Evolutionary conservation across 37 sponge, comb jelly and placozoan species (phyloP).

Genomic region (Geodia barretti): DNA sequence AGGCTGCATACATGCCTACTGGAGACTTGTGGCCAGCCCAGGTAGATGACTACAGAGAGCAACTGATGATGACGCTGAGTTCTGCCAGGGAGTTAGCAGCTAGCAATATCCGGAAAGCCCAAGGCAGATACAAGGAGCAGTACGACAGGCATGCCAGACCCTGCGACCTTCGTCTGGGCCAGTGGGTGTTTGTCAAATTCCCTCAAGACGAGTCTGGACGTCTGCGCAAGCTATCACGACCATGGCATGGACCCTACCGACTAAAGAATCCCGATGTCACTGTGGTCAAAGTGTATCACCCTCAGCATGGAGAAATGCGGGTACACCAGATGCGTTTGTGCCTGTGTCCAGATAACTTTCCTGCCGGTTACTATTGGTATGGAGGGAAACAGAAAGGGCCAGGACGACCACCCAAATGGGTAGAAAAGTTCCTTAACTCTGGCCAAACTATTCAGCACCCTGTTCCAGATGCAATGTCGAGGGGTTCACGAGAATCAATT

Average conservation of each 20-base stretch:
- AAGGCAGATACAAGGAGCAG: slow-evolving; percentile 2
- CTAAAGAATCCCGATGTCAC: neutral
- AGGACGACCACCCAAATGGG: neutral
- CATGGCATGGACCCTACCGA: slow-evolving; percentile 26
- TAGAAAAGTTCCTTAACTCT: neutral
- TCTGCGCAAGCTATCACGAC: slow-evolving; percentile 13
- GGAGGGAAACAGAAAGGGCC: neutral
- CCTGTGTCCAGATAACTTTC: neutral
- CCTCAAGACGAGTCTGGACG: slow-evolving; percentile 17
- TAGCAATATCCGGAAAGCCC: neutral
- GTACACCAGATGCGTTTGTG: neutral
- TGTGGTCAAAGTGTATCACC: neutral
- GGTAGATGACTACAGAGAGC: neutral
- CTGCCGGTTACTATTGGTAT: neutral
- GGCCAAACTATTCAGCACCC: too few species aligned
- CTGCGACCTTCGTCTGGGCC: neutral
- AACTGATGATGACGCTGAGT: slow-evolving; percentile 7
- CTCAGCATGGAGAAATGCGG: neutral
- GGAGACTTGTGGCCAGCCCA: neutral
- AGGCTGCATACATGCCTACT: slow-evolving; percentile 20
- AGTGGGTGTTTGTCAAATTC: slow-evolving; percentile 15
- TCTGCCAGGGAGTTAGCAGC: slow-evolving; percentile 16
- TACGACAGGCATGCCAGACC: neutral
- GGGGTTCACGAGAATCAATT: too few species aligned
- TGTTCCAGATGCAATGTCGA: too few species aligned